A percentile compares a stretch with the other conserved stretches of the same genome.
Conservation (phyloP, 2,797 vertebrate species). For the Mormyrops attenuatus region DNA sequence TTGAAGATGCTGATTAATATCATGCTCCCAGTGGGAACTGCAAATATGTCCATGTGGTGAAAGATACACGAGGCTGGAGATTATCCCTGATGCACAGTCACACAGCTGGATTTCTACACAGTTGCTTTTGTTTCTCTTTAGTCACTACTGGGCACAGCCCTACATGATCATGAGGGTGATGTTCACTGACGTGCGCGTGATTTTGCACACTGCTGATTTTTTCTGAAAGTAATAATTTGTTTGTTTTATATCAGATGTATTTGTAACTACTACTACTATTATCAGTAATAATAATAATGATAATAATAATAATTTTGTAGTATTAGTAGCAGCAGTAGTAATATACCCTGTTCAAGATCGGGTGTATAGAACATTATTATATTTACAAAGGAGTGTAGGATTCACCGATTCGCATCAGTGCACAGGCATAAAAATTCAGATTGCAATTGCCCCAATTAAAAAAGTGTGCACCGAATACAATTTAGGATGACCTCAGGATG, state of each 20-base stretch:
- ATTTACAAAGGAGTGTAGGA: neutral
- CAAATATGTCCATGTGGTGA: neutral
- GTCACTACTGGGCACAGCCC: neutral
- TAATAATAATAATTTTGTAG: neutral
- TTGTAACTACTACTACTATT: neutral
- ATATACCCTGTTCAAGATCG: neutral
- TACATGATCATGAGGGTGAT: neutral
- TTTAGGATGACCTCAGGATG: neutral
- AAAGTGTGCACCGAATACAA: neutral
- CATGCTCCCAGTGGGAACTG: neutral
- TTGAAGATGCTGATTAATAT: slow-evolving; percentile 9
- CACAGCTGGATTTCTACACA: slow-evolving; percentile 2
- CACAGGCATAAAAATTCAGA: neutral
- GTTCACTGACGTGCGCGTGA: neutral
- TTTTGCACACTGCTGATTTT: neutral
- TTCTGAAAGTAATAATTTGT: neutral
- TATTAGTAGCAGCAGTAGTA: neutral
- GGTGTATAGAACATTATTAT: neutral
- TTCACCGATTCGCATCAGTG: neutral
- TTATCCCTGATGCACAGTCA: neutral
- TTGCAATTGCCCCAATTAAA: neutral
- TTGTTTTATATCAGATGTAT: neutral
- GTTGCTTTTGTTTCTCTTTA: neutral
- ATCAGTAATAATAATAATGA: neutral
- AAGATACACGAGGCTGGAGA: neutral